Evolutionary conservation across 2,113 vertebrate genomes (phyloP).

Genomic region (cat (Felis catus)): DNA sequence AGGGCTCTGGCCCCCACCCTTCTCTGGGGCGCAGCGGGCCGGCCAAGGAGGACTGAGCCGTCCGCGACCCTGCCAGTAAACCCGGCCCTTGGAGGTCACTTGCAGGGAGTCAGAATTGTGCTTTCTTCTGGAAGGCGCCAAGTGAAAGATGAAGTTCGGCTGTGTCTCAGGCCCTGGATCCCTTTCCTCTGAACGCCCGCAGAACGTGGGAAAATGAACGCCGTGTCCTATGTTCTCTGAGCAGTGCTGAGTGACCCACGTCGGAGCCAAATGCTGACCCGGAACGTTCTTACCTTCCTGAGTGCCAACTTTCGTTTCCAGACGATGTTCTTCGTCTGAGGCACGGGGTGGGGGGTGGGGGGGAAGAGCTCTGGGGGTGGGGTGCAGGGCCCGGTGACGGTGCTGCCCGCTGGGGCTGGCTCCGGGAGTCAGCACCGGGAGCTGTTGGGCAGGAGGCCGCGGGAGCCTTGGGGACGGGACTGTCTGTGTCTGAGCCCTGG

Average conservation of each 20-base stretch:
- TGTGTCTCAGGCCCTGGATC: rapidly evolving
- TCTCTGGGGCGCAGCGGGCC: rapidly evolving
- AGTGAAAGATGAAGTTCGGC: rapidly evolving
- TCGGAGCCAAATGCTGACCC: neutral
- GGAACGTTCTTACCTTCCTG: neutral
- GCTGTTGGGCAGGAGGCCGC: neutral
- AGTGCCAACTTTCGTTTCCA: rapidly evolving
- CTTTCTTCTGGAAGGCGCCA: rapidly evolving
- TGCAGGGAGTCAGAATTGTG: neutral
- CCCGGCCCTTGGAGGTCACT: neutral
- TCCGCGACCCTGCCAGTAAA: rapidly evolving
- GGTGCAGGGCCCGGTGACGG: neutral
- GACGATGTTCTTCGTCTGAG: neutral
- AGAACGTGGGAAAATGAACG: rapidly evolving
- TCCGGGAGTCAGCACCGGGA: neutral
- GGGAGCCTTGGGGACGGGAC: neutral
- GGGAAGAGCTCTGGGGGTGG: neutral
- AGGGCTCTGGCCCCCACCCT: too few species aligned
- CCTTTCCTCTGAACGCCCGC: neutral
- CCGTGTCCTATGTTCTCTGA: rapidly evolving
- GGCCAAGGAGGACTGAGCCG: neutral
- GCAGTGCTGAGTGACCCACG: rapidly evolving
- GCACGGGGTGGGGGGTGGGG: too few species aligned
- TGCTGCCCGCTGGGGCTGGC: neutral
- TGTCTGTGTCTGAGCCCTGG: neutral